Percentiles rank a stretch among this genome's conserved stretches.
Evolutionary conservation across 2,888 invertebrate species (phyloP).

Genomic region (Drosophila peninsularis): DNA sequence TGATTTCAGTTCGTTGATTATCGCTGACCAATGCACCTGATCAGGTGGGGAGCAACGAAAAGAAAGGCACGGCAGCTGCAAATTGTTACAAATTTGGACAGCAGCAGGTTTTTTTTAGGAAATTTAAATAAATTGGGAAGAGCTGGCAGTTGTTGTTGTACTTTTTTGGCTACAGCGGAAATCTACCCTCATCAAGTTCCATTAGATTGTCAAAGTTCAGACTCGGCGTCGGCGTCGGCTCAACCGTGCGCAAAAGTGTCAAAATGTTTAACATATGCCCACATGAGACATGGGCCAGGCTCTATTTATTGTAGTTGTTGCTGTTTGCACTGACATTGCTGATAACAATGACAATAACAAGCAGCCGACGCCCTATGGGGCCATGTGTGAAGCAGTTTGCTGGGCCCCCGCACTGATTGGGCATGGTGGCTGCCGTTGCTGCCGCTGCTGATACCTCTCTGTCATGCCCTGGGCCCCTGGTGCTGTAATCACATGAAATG

Average conservation of each 20-base stretch:
- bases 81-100: conserved; percentile 60
- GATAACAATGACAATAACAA: conserved; percentile 77
- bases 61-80: conserved; percentile 11
- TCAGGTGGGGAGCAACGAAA: not conserved
- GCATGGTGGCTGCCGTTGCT: conserved; percentile 2
- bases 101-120: conserved; percentile 22
- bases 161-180: conserved; percentile 32
- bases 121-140: conserved; percentile 57
- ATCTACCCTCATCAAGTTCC: conserved; percentile 68
- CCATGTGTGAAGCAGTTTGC: not conserved
- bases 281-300: conserved; percentile 56
- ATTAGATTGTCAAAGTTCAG: conserved; percentile 67
- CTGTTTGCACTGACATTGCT: conserved; percentile 59
- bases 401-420: conserved; percentile 27
- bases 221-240: conserved; percentile 32
- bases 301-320: conserved; percentile 7
- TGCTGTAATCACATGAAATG: conserved; percentile 58
- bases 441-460: not conserved
- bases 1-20: conserved; percentile 64
- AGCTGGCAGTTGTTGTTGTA: conserved; percentile 2
- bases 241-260: conserved; percentile 75
- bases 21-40: conserved; percentile 31
- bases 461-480: not conserved
- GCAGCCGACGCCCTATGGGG: conserved; percentile 37
- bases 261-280: conserved; percentile 78